Conservation (phyloP, 2,797 vertebrate genomes). For the Anolis apletophallus region DNA sequence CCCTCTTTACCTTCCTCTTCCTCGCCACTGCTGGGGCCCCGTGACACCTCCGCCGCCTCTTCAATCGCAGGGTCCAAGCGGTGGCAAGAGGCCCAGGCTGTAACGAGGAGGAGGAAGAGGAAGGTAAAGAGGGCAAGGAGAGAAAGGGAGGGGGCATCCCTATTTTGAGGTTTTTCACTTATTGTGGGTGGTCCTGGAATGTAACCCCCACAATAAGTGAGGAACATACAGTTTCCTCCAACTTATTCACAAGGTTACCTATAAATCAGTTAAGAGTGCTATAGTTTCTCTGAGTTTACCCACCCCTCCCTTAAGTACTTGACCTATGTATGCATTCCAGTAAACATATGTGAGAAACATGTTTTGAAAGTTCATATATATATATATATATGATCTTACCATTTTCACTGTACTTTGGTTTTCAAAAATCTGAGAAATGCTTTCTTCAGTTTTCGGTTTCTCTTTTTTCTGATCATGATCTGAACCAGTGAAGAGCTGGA, state of each 20-base stretch:
- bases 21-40: no score
- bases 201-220: no score
- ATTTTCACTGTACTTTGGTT: slow-evolving; percentile 75
- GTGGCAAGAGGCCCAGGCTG: no score
- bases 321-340: not conserved
- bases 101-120: no score
- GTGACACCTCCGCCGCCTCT: no score
- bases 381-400: slow-evolving; percentile 45
- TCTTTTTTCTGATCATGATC: slow-evolving; percentile 77
- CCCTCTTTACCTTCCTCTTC: no score
- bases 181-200: no score
- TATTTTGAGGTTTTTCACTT: no score
- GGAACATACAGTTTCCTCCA: not conserved
- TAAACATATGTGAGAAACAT: not conserved
- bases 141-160: no score
- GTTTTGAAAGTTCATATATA: slow-evolving; percentile 4
- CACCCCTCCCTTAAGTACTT: not conserved
- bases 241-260: not conserved
- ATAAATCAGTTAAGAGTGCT: not conserved
- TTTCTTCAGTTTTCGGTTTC: slow-evolving; percentile 68
- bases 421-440: slow-evolving; percentile 63
- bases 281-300: not conserved
- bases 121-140: no score
- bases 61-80: no score
- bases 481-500: slow-evolving; percentile 84